Evolutionary conservation across 2,113 vertebrate genomes (phyloP), one percentile per base, ranked within the genome.

Genomic region (Chaenocephalus aceratus): DNA sequence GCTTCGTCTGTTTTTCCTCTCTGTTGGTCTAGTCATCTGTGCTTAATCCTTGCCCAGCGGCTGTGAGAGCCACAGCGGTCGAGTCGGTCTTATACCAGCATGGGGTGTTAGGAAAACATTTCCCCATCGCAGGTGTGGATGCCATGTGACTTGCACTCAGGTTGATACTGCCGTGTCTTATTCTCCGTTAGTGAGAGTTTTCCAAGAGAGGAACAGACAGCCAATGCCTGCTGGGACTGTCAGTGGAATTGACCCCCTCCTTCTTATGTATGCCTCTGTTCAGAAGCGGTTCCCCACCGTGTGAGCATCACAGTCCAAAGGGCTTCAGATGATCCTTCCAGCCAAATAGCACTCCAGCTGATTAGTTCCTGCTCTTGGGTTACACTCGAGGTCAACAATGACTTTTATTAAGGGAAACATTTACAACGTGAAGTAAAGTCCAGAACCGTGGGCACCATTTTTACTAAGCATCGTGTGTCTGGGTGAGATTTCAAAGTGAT

Each of bases 141-240:
- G 21, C 21, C 21, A 21, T 21, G 21, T 21, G 21, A 21, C 21
- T 21, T 21, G 21, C 21, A 21, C 21, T 21, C 21, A 21, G 21
- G 21, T 21, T 21, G 21, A 21, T 21, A 1, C 21, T 21, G 21
- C 21, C 21, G 21, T 21, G 21, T 21, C 21, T 21, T 21, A 21
- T 21, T 21, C 21, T 21, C 21, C 1, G 21, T 21, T 21, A 21
- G 21, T 21, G 21, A 21, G 21, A 21, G 21, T 21, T 68, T 73
- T 18, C 34, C 66, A 26, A 70, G 72, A 83, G 52, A 64, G 63
- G 72, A 76, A 21, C 65, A 34, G 75, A 76, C 83, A 69, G 30
- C 51, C 59, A 21, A 12, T 30, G 65, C 74, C 83, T 78, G 77
- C 75, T 10, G 63, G 77, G 67, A 51, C 62, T 80, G 84, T 75